Conservation (phyloP, 2,797 vertebrate species). For the Menidia menidia region DNA sequence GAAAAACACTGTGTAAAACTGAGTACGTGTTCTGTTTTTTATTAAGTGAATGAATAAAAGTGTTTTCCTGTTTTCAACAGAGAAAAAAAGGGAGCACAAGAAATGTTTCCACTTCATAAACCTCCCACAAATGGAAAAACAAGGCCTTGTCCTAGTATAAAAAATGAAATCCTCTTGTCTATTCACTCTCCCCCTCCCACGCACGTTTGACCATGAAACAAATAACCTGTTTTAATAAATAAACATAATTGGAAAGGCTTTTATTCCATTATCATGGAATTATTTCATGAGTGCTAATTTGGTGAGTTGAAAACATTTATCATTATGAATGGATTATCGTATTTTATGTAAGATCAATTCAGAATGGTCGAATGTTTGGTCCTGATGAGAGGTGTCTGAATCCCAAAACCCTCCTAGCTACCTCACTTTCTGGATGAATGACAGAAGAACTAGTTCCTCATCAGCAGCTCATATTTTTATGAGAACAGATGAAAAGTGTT, state of each 20-base stretch:
- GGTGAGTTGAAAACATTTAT: conserved; percentile 5
- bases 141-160: conserved; percentile 5
- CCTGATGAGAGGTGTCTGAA: not conserved
- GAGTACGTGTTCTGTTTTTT: not conserved
- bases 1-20: not conserved
- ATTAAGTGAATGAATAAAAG: not conserved
- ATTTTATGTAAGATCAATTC: not conserved
- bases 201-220: conserved; percentile 7
- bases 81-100: not conserved
- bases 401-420: not conserved
- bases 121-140: conserved; percentile 35
- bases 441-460: conserved; percentile 18
- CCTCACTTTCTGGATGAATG: not conserved
- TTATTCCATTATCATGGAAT: not conserved
- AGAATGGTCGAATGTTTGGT: not conserved
- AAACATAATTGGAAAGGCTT: not conserved
- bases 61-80: not conserved
- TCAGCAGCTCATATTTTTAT: conserved; percentile 3
- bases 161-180: conserved; percentile 1
- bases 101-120: not conserved
- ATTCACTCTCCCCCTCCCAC: conserved; percentile 13
- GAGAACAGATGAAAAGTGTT: conserved; percentile 11
- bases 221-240: conserved; percentile 11
- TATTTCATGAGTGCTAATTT: not conserved
- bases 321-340: too few relatives aligned